Base-by-base conservation (phyloP, 2,888 invertebrate species). In the Choristoneura rosaceana region DNA sequence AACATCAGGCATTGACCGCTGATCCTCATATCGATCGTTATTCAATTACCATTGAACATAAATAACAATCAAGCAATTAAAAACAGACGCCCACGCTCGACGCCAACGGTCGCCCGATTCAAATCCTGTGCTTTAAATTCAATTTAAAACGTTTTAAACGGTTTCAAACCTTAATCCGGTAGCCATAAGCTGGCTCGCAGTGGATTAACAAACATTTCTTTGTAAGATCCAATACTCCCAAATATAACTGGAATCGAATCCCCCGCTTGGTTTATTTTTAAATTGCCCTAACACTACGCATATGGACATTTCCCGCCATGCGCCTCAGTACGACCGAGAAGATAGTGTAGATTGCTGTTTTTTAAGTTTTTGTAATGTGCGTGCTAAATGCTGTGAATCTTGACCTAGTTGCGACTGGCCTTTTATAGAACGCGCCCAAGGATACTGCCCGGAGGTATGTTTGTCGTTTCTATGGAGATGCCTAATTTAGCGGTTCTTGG, bases 251-350 rank as follows among this genome's bases (percentile, higher is more conserved):
- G 80, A 84, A 87, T 85, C 82, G 79, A 79, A 87, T 87, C 90
- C 87, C 93, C 93, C 91, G 89, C 91, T 85, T 73, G 90, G 88
- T 89, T 88, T 93, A 93, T 93, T 93, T 93, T 90, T 86, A 87
- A 84, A 83, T 81, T 76, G 75, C 81, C 82, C 84, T 78, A 81
- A 82, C 82, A 78, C 77, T 76, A 76, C 82, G 76, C 86, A 88
- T 90, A 89, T 88, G 91, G 90, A 82, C 87, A 85, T 91, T 90
- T 77, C 81, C 82, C 84, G 84, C 84, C 90, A 89, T 88, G 83
- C 88, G 88, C 83, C 83, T 81, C 79, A 81, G 82, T 85, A 80
- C 86, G 85, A 87, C 85, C 81, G 74, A 70, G 81, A 76, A 79
- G 77, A 80, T 82, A 79, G 76, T 69, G 65, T 77, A 80, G 84